Evolutionary conservation across 2,888 invertebrate species (phyloP).

Genomic region (Caenorhabditis sinica): DNA sequence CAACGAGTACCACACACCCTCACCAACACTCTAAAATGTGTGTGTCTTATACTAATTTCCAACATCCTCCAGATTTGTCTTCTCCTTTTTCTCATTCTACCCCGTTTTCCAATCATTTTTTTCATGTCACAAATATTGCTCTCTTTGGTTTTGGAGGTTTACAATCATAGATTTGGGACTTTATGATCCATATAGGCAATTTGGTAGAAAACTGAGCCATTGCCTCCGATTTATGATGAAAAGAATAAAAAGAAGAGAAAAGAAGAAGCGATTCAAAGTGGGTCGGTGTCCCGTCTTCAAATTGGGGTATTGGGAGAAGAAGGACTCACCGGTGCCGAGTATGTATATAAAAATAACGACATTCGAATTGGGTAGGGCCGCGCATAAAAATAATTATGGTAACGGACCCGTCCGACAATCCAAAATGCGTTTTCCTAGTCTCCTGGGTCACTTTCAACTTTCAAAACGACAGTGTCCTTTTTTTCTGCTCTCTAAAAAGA

Average conservation of each 20-base stretch:
- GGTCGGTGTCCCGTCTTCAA: constrained; percentile 53
- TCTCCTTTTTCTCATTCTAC: neutral
- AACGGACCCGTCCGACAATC: constrained; percentile 13
- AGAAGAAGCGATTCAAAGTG: constrained; percentile 61
- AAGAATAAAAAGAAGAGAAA: constrained; percentile 19
- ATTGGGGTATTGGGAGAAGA: constrained; percentile 50
- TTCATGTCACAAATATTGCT: neutral
- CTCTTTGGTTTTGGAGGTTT: no score
- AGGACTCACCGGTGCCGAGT: constrained; percentile 45
- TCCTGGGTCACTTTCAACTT: neutral
- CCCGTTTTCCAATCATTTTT: neutral
- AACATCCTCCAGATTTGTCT: constrained; percentile 10
- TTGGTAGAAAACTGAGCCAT: neutral
- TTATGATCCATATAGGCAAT: constrained; percentile 25
- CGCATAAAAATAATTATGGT: constrained; percentile 55
- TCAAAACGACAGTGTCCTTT: constrained; percentile 41
- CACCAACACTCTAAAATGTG: constrained; percentile 49
- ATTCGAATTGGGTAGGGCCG: constrained; percentile 33
- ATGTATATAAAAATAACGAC: constrained; percentile 62
- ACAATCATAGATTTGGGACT: neutral
- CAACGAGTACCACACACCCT: constrained; percentile 50
- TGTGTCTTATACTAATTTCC: constrained; percentile 56
- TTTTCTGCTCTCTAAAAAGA: constrained; percentile 11
- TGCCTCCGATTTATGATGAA: neutral
- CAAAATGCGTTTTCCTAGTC: constrained; percentile 31